Percentiles rank a stretch among this genome's conserved stretches.
These are phyloP conservation scores for Danionella cerebrum DNA, from an alignment of 2,113 vertebrate genomes.

Conservation along the genomic window DNA sequence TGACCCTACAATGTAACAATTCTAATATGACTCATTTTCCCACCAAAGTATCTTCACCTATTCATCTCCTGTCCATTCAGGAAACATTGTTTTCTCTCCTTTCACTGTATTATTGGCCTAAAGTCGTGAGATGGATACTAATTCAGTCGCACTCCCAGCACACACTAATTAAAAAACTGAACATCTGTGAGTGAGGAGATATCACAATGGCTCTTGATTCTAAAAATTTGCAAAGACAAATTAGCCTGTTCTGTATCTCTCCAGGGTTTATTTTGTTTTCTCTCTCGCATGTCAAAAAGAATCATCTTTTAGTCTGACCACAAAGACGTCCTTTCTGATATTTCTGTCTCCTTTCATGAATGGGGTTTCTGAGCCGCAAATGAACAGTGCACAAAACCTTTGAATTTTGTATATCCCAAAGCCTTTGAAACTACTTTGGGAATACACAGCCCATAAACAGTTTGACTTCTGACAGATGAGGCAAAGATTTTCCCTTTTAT, in stretches of 20 bases:
- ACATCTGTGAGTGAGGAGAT: background rate
- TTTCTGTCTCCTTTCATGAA: background rate
- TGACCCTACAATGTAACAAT: background rate
- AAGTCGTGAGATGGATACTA: background rate
- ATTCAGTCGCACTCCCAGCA: background rate
- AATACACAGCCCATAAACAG: background rate
- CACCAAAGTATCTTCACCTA: background rate
- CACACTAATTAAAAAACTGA: constrained; percentile 20
- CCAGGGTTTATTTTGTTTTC: background rate
- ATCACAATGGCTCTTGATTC: background rate
- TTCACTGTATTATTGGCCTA: background rate
- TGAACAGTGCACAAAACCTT: constrained; percentile 2
- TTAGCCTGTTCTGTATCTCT: constrained; percentile 2
- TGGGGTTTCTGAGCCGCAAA: background rate
- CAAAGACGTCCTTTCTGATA: constrained; percentile 2
- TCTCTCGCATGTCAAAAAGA: background rate
- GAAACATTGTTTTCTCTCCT: background rate
- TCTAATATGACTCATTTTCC: background rate
- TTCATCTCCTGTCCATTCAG: background rate
- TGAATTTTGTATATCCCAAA: constrained; percentile 4
- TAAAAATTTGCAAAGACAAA: constrained; percentile 7
- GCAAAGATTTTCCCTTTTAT: constrained; percentile 9
- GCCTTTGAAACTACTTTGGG: background rate
- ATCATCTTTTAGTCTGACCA: background rate
- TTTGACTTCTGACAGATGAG: background rate